Evolutionary conservation across 2,888 invertebrate genomes (phyloP), one percentile per base, ranked within the genome.

Genomic region (Mechanitis mazaeus): DNA sequence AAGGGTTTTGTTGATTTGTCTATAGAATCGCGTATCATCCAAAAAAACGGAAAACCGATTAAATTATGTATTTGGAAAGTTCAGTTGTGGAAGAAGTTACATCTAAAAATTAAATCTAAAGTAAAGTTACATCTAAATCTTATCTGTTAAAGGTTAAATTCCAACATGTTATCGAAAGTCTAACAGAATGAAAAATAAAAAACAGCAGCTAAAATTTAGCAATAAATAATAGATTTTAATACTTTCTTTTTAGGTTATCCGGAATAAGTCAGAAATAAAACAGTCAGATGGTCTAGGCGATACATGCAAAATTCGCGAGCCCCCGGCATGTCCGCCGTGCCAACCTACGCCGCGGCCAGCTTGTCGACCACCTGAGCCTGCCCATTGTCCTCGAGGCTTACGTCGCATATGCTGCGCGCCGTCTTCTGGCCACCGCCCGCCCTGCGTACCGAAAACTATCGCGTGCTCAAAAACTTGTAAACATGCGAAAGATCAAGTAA

Each of bases 401-500:
- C 28, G 31, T 9, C 50, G 6, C 28, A 31, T 50, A 9, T 50
- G 50, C 31, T 50, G 50, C 11, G 58, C 54, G 54, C 64, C 66
- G 54, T 59, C 65, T 54, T 74, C 74, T 28, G 72, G 68, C 71
- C 79, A 73, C 65, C 83, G 84, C 64, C 78, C 79, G 54, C 72
- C 72, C 47, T 84, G 84, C 74, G 61, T 72, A 54, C 68, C 75
- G 47, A 79, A 72, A 59, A 66, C 68, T 47, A 62, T 69, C 33
- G 55, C 59, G 20, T 70, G 70, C 58, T 11, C 50, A 7, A 50
- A 50, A 31, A 50, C 50, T 2, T 50, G 50, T 31, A 59, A 60
- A n/a, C 50, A 50, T 50, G 50, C 50, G 3, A 50, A 11, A 31
- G 9, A 50, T 7, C 6, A 28, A 50, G 50, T 50, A 50, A 50